Percentiles rank a stretch among this genome's conserved stretches.
These are phyloP conservation scores for Passer domesticus DNA, from an alignment of 2,113 vertebrate species.

Conservation along the genomic window DNA sequence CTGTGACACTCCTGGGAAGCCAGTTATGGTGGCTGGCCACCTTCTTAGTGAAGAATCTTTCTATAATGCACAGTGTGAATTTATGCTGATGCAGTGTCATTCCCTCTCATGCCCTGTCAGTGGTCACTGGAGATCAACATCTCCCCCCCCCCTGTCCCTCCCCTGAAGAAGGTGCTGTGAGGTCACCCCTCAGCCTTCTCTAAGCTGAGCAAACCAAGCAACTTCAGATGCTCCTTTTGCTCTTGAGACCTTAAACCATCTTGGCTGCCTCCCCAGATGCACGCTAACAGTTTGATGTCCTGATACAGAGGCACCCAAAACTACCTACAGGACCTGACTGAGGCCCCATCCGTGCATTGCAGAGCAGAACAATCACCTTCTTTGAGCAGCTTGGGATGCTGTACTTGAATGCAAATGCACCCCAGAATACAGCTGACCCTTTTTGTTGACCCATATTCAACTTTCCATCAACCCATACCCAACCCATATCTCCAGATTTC, in stretches of 20 bases:
- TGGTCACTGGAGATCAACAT: neutral
- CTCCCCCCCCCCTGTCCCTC: fast-evolving
- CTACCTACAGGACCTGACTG: fast-evolving
- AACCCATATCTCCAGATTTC: neutral
- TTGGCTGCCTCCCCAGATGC: neutral
- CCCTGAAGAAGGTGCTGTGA: fast-evolving
- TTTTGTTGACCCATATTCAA: neutral
- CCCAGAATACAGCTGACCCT: too few species aligned
- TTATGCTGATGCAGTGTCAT: neutral
- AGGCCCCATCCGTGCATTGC: fast-evolving
- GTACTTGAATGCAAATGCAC: neutral
- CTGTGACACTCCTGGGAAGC: neutral
- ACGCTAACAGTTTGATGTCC: neutral
- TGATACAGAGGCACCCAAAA: neutral
- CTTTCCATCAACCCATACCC: neutral
- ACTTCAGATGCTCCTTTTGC: neutral
- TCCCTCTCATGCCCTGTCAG: fast-evolving
- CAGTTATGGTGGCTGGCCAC: fast-evolving
- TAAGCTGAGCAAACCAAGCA: neutral
- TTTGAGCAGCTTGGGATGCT: fast-evolving
- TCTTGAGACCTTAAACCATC: neutral
- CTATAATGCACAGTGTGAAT: neutral
- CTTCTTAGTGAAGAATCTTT: neutral
- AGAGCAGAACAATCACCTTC: fast-evolving
- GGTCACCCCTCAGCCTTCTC: neutral